These are phyloP conservation scores for Odocoileus hemionus DNA, from an alignment of 2,113 vertebrate species.

Conservation along the genomic window DNA sequence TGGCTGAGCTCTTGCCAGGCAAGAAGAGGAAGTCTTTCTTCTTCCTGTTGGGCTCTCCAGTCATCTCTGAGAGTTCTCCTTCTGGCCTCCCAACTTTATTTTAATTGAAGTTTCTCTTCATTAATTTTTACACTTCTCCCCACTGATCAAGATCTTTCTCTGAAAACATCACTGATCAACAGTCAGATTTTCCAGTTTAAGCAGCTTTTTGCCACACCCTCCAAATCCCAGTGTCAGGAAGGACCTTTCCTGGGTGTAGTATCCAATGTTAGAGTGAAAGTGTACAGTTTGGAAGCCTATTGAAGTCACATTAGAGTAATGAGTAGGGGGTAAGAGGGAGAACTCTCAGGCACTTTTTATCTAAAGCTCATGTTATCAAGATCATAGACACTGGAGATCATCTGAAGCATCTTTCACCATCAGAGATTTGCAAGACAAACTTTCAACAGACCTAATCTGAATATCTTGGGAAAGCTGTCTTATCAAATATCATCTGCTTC, in stretches of 20 bases:
- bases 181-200: neutral
- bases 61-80: neutral
- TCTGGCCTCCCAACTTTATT: neutral
- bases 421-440: neutral
- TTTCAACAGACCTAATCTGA: neutral
- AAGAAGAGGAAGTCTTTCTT: neutral
- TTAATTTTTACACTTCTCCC: neutral
- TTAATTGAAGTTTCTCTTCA: neutral
- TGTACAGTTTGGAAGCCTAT: neutral
- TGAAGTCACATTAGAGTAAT: neutral
- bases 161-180: neutral
- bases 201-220: neutral
- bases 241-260: neutral
- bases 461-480: neutral
- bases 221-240: neutral
- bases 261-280: neutral
- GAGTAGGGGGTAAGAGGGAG: neutral
- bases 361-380: neutral
- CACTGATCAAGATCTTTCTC: neutral
- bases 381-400: neutral
- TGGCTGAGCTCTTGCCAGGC: neutral
- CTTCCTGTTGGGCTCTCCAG: neutral
- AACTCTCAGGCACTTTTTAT: neutral
- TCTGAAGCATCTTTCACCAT: neutral
- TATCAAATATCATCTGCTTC: neutral